Conservation (phyloP, 2,113 vertebrate genomes). For the Tringa solitaria region DNA sequence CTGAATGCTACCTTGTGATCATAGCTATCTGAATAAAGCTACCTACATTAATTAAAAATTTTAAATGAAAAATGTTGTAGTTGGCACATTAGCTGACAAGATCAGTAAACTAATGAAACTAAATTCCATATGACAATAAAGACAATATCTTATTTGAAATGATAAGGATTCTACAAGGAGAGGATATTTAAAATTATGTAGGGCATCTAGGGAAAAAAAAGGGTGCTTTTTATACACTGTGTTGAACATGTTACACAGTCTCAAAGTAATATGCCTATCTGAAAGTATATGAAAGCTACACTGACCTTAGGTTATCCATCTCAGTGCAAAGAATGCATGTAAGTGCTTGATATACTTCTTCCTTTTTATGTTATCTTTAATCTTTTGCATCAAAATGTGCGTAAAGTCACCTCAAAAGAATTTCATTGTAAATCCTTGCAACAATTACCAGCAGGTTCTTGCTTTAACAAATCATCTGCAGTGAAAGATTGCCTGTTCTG, state of each 20-base stretch:
- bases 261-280: neutral
- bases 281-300: neutral
- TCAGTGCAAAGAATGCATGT: neutral
- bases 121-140: neutral
- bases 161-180: neutral
- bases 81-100: neutral
- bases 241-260: neutral
- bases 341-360: conserved; percentile 5
- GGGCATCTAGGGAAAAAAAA: neutral
- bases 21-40: neutral
- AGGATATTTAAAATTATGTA: neutral
- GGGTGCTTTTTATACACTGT: neutral
- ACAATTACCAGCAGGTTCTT: neutral
- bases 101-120: neutral
- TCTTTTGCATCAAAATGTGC: conserved; percentile 7
- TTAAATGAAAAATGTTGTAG: neutral
- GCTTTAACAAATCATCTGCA: neutral
- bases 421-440: conserved; percentile 17
- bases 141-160: neutral
- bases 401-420: conserved; percentile 42
- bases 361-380: conserved; percentile 22
- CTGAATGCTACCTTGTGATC: neutral
- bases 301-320: conserved; percentile 8
- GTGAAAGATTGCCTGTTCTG: neutral
- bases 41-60: neutral